Base-by-base conservation (phyloP, 2,797 vertebrate genomes). In the Xiphophorus birchmanni region DNA sequence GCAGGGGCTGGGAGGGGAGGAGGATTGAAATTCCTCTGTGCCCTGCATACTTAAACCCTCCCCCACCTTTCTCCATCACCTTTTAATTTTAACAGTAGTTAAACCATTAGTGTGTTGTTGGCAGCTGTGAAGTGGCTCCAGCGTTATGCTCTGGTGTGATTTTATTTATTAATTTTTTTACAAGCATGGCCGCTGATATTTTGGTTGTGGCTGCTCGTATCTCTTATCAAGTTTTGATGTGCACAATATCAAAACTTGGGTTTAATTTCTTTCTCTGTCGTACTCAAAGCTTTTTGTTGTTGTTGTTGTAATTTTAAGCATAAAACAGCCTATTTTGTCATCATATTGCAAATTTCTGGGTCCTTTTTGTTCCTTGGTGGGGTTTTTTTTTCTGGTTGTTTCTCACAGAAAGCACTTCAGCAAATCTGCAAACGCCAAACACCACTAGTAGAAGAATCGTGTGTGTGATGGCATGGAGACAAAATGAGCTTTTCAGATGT, bases 21-120 rank as follows among this genome's bases (percentile, higher is more conserved):
- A 86, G 83, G 71, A 83, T 87, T 86, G 69, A 93, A 92, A 94
- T 94, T 94, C 92, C 91, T 88, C 84, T 87, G 86, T 91, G 93
- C 81, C 85, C 83, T 86, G 86, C 92, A 92, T 94, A 89, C 89
- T 92, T 92, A 79, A 88, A 87, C 42, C 74, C 37, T 45, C 85
- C 88, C 84, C 90, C 84, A 86, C 90, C 86, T 60, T 84, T 84
- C 90, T 84, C 80, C 79, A 76, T 91, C 89, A 88, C 87, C 81
- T 85, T 90, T 89, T 90, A 54, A 83, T 89, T 92, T 88, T 87
- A 79, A 88, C 81, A 75, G 82, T 83, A 83, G 84, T 85, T 87
- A 74, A 92, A 90, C 86, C 85, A 81, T 69, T 81, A 73, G 75
- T n/a, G 81, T 52, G 48, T 67, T 82, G 77, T 63, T 74, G 48